A percentile compares a stretch with the other conserved stretches of the same genome.
phyloP scores from a whole-genome alignment of 2,888 invertebrate species.

The Zygogramma bicolorata region DNA sequence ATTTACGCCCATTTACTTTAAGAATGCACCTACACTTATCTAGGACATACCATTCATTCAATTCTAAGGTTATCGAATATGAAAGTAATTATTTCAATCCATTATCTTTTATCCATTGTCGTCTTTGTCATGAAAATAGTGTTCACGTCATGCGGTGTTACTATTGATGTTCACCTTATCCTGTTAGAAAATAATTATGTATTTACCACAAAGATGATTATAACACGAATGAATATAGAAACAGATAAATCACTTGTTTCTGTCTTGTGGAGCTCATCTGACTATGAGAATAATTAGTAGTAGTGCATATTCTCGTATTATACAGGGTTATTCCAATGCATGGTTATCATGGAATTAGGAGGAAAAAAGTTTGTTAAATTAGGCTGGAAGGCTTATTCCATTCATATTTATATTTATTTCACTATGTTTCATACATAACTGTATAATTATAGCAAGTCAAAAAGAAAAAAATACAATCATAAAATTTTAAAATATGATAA shows the following conservation, averaged over 20 bases:
- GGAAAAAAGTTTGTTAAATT: too few species aligned
- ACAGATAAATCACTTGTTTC: not conserved
- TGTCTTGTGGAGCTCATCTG: not conserved
- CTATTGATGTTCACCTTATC: not conserved
- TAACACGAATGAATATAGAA: not conserved
- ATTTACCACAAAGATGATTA: not conserved
- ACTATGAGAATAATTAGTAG: too few species aligned
- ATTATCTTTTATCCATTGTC: not conserved
- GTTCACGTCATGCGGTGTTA: not conserved
- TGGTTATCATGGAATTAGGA: too few species aligned
- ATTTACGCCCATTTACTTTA: not conserved
- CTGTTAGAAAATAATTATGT: not conserved
- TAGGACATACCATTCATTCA: slow-evolving; percentile 5
- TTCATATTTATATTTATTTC: too few species aligned
- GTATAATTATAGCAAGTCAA: too few species aligned
- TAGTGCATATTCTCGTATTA: too few species aligned
- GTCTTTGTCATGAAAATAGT: not conserved
- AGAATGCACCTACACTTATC: slow-evolving; percentile 2
- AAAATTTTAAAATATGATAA: too few species aligned
- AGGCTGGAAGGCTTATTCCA: too few species aligned
- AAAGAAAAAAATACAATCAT: too few species aligned
- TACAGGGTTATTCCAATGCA: too few species aligned
- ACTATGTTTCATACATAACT: too few species aligned
- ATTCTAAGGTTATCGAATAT: not conserved
- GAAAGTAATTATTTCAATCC: not conserved